phyloP scores from a whole-genome alignment of 1,140 invertebrate species.

The Scaptodrosophila lebanonensis region DNA sequence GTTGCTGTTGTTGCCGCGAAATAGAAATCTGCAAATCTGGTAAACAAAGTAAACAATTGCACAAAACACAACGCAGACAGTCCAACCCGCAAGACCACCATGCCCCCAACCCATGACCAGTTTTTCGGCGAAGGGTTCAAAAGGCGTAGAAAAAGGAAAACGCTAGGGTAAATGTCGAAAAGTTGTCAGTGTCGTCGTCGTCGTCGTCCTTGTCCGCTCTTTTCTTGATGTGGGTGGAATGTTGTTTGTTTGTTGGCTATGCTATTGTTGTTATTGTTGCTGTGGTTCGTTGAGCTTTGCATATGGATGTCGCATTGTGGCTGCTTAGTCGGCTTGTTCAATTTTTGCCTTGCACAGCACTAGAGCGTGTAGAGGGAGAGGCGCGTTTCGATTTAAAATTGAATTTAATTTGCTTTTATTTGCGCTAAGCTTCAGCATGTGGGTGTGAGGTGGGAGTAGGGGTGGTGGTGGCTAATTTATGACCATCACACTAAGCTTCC shows the following conservation, averaged over 20 bases:
- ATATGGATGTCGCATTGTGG: too few species aligned
- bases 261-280: too few species aligned
- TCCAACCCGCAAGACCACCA: too few species aligned
- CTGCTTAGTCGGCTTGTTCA: too few species aligned
- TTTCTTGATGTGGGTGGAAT: constrained; percentile 4
- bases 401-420: constrained; percentile 1
- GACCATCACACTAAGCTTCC: constrained; percentile 17
- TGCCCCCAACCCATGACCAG: too few species aligned
- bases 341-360: too few species aligned
- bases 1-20: constrained; percentile 11
- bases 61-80: constrained; percentile 4
- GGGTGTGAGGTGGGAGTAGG: background rate
- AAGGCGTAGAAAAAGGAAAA: background rate
- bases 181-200: constrained; percentile 37
- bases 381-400: constrained; percentile 3
- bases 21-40: constrained; percentile 39
- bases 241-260: constrained; percentile 3
- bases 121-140: too few species aligned
- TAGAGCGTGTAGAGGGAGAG: constrained; percentile 16
- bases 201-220: constrained; percentile 23
- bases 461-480: constrained; percentile 25
- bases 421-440: background rate
- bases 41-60: constrained; percentile 39
- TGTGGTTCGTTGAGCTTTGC: too few species aligned
- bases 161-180: constrained; percentile 3